Conservation (phyloP, 2,113 vertebrate species). For the Cyprinodon tularosa region DNA sequence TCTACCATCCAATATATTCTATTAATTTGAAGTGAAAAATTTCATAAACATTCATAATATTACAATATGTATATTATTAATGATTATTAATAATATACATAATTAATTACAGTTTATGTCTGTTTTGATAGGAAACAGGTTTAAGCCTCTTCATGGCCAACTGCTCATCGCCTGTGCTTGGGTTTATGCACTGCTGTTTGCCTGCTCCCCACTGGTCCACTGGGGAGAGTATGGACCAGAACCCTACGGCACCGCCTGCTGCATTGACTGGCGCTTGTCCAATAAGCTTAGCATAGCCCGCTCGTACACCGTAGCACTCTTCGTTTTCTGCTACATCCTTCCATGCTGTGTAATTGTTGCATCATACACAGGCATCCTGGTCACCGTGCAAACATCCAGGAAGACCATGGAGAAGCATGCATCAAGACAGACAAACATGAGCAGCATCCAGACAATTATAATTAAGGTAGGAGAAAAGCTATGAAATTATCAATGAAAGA, state of each 20-base stretch:
- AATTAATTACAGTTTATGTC: not conserved
- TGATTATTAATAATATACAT: not conserved
- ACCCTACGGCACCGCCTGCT: constrained; percentile 85
- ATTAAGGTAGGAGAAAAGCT: constrained; percentile 73
- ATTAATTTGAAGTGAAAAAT: too few species aligned
- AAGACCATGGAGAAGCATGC: constrained; percentile 77
- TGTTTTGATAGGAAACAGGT: constrained; percentile 78
- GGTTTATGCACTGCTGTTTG: constrained; percentile 80
- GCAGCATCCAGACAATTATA: constrained; percentile 76
- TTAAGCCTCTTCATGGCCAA: constrained; percentile 68
- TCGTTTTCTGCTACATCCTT: constrained; percentile 81
- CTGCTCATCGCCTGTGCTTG: constrained; percentile 77
- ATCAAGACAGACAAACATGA: constrained; percentile 60
- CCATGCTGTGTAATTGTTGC: constrained; percentile 78
- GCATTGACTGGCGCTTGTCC: constrained; percentile 80
- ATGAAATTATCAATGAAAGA: not conserved
- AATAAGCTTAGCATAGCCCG: constrained; percentile 65
- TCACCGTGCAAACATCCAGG: constrained; percentile 76
- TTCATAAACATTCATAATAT: too few species aligned
- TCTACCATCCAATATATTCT: too few species aligned
- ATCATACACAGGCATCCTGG: constrained; percentile 80
- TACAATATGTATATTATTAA: too few species aligned
- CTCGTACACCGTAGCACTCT: constrained; percentile 78
- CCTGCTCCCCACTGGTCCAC: constrained; percentile 77
- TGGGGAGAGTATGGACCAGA: constrained; percentile 83